Conservation (phyloP, 2,888 invertebrate species). For the Chelonus formosanus region DNA sequence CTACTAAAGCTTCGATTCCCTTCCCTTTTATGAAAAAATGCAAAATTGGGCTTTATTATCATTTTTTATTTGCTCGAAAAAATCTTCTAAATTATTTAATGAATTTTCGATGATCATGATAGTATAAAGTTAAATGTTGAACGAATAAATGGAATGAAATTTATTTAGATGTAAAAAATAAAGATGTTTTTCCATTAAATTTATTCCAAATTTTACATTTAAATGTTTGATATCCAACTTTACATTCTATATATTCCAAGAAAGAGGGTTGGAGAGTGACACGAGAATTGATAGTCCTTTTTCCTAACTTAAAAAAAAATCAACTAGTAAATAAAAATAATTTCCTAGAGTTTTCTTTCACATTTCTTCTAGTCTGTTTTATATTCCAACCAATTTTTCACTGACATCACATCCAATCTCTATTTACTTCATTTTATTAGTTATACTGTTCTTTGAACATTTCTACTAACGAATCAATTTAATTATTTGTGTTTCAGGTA, state of each 20-base stretch:
- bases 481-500: conserved; percentile 30
- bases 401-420: conserved; percentile 10
- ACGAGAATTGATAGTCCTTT: neutral
- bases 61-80: neutral
- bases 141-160: too few relatives aligned
- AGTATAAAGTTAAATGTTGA: too few relatives aligned
- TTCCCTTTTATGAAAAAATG: conserved; percentile 4
- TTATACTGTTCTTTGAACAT: conserved; percentile 2
- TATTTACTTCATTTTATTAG: conserved; percentile 2
- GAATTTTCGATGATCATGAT: too few relatives aligned
- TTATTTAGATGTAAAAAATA: too few relatives aligned
- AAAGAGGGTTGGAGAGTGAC: neutral
- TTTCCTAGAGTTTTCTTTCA: neutral
- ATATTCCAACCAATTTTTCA: conserved; percentile 9
- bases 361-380: conserved; percentile 1
- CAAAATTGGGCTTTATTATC: conserved; percentile 2
- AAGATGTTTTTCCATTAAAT: too few relatives aligned
- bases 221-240: too few relatives aligned
- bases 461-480: conserved; percentile 29
- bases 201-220: too few relatives aligned
- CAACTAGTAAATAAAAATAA: neutral
- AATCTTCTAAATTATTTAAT: too few relatives aligned
- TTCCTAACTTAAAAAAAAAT: neutral
- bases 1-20: conserved; percentile 18
- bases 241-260: neutral